A percentile compares a stretch with the other conserved stretches of the same genome.
Conservation (phyloP, 2,113 vertebrate genomes). For the Redunca redunca region DNA sequence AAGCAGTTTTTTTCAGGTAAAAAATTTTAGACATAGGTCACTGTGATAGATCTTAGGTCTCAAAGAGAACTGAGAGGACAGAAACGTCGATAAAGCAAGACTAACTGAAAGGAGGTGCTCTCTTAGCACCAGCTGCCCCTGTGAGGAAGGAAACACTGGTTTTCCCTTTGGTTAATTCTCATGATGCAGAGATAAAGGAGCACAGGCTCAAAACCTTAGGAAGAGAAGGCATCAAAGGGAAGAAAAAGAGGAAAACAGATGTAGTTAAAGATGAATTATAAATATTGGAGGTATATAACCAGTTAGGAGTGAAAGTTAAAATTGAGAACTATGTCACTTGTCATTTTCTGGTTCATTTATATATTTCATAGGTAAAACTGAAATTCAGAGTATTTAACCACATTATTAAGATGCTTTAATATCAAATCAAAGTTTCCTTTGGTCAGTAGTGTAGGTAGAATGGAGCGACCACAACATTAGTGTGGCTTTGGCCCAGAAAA, state of each 20-base stretch:
- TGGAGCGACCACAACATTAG: background rate
- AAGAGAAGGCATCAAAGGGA: background rate
- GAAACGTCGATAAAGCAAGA: background rate
- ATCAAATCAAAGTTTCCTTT: constrained; percentile 18
- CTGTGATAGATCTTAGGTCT: background rate
- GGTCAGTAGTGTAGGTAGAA: background rate
- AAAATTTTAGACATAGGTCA: background rate
- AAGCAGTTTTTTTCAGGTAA: background rate
- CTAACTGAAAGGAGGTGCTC: background rate
- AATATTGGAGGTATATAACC: background rate
- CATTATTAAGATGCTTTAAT: background rate
- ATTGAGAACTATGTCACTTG: background rate
- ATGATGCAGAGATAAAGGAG: background rate
- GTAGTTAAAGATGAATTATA: background rate
- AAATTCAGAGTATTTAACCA: background rate
- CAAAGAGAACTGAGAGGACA: background rate
- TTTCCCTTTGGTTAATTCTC: background rate
- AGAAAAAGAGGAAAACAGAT: background rate
- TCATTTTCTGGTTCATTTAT: background rate
- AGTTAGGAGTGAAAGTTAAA: constrained; percentile 9
- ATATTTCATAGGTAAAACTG: background rate
- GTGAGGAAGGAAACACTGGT: background rate
- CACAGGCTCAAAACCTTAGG: background rate
- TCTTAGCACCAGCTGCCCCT: background rate
- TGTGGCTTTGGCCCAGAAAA: background rate